Base-by-base conservation (phyloP, 2,113 vertebrate species). In the Labeo catla region DNA sequence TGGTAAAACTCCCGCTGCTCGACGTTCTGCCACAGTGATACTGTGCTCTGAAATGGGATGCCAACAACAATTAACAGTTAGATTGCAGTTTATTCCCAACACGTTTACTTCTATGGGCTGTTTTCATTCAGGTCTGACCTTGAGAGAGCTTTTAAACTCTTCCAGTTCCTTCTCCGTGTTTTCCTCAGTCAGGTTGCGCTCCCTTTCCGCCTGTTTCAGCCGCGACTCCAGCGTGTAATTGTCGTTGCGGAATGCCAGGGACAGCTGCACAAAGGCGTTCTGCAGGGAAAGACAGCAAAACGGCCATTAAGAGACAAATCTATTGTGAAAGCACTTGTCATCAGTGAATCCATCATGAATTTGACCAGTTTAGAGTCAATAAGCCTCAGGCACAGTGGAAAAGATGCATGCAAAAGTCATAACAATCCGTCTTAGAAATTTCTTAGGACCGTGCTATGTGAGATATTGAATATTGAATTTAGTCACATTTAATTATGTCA, bases 211-310 rank as follows among this genome's bases (percentile, higher is more conserved):
- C 91, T 98, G 98, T 86, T 95, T 96, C 91, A 99, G 96, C 90
- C 98, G 95, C 28, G 96, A 96, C 91, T 99, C 98, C 92, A 99
- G 93, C 8, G 98, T 99, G 89, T 99, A 99, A 92, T 97, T 99
- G 94, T 99, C 98, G 86, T 99, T 99, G 91, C 97, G 97, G 94
- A 97, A 99, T n/a, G 98, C 98, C 94, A 99, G 94, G 80, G 98
- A 99, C 88, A 99, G 96, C 91, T 99, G 98, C 85, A 99, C 94
- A 90, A 99, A 99, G 19, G 98, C 97, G 81, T 98, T 99, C 98
- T 99, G 95, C 90, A 80, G 88, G 93, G 86, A 93, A 90, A 92
- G 63, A 0, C 54, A 13, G 28, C 3, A 16, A 19, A 2, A 19
- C 1, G 11, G 6, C 68, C 54, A 61, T 43, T 49, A 47, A 63